A percentile compares a stretch with the other conserved stretches of the same genome.
Evolutionary conservation across 2,113 vertebrate genomes (phyloP).

Genomic region (Rhinoptilus africanus): DNA sequence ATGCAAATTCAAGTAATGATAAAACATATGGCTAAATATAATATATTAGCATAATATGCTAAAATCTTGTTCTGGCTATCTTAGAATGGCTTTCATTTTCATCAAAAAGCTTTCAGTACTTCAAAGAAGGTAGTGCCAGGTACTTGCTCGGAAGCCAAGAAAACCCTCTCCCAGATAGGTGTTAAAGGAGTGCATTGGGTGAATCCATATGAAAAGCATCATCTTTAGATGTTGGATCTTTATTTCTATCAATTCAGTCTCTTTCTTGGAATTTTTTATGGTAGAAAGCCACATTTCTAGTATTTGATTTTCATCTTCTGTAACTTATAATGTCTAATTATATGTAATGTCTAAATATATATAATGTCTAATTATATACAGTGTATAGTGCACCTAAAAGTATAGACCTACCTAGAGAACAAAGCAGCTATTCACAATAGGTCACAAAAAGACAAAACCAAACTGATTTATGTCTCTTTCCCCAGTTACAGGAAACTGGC

Average conservation of each 20-base stretch:
- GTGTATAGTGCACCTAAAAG: neutral
- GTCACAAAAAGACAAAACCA: neutral
- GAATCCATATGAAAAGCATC: neutral
- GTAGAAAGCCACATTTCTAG: neutral
- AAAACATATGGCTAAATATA: neutral
- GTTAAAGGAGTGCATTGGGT: neutral
- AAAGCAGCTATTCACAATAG: neutral
- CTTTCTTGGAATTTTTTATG: neutral
- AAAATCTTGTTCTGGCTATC: neutral
- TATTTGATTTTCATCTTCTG: neutral
- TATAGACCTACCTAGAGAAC: neutral
- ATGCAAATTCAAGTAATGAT: neutral
- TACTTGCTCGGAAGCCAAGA: constrained; percentile 9
- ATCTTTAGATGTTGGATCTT: neutral
- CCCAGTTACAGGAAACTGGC: neutral
- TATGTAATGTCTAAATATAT: too few relatives aligned
- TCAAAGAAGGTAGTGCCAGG: neutral
- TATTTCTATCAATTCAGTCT: neutral
- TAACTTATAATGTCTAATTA: neutral
- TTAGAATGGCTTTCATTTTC: constrained; percentile 7
- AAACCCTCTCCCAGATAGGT: neutral
- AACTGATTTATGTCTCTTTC: neutral
- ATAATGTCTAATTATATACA: neutral
- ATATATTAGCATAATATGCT: too few relatives aligned
- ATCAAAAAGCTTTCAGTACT: constrained; percentile 19